Evolutionary conservation across 2,888 invertebrate genomes (phyloP).

Genomic region (Anoplius nigerrimus): DNA sequence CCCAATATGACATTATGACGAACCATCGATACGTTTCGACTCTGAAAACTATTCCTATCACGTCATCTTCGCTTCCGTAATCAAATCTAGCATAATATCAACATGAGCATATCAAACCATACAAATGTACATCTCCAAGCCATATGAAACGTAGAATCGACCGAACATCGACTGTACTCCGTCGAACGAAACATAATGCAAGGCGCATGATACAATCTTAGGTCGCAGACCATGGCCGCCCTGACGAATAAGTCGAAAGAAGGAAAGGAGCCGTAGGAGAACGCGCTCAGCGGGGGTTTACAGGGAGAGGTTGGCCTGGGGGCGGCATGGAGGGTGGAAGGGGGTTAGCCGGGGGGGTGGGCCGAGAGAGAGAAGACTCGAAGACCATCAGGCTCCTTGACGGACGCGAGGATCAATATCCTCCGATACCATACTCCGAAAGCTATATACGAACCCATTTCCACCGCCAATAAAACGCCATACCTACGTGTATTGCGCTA

Average conservation of each 20-base stretch:
- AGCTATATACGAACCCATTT: slow-evolving; percentile 72
- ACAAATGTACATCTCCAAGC: too few relatives aligned
- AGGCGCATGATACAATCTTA: slow-evolving; percentile 10
- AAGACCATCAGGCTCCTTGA: slow-evolving; percentile 74
- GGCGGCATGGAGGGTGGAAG: slow-evolving; percentile 30
- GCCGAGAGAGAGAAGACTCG: slow-evolving; percentile 56
- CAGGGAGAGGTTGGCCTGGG: slow-evolving; percentile 20
- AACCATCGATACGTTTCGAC: too few relatives aligned
- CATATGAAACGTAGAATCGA: too few relatives aligned
- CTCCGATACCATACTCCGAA: slow-evolving; percentile 73
- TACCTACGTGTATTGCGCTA: slow-evolving; percentile 71
- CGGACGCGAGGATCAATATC: slow-evolving; percentile 75
- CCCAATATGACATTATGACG: too few relatives aligned
- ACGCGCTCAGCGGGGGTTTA: not conserved
- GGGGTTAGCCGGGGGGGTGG: slow-evolving; percentile 39
- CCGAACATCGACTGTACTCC: too few relatives aligned
- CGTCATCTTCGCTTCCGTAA: too few relatives aligned
- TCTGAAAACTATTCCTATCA: too few relatives aligned
- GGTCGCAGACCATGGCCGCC: not conserved
- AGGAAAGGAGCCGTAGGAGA: too few relatives aligned
- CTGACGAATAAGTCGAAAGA: not conserved
- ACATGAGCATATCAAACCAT: too few relatives aligned
- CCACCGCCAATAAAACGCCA: slow-evolving; percentile 73
- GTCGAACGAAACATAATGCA: not conserved
- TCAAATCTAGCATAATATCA: too few relatives aligned